These are phyloP conservation scores for Ophonus ardosiacus DNA, from an alignment of 2,888 invertebrate genomes.

Conservation along the genomic window DNA sequence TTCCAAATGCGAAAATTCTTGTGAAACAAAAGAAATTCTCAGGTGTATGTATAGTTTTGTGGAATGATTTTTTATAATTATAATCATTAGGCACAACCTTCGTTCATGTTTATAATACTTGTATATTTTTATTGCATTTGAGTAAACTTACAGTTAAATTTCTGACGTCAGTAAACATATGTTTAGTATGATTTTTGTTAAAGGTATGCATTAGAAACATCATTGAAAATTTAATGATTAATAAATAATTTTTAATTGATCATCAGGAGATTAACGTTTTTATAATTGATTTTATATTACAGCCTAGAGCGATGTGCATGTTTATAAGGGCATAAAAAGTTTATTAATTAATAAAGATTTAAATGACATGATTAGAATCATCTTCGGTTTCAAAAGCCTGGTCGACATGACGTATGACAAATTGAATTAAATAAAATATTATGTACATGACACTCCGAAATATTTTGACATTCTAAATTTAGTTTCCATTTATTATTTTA, in stretches of 20 bases:
- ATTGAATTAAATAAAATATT: slow-evolving; percentile 35
- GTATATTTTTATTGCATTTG: slow-evolving; percentile 42
- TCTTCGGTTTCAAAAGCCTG: not conserved
- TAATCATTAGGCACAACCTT: slow-evolving; percentile 15
- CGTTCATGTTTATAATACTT: slow-evolving; percentile 24
- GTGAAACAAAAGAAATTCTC: slow-evolving; percentile 38
- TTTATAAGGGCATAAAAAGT: slow-evolving; percentile 45
- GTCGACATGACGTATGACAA: slow-evolving; percentile 25
- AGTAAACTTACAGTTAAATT: slow-evolving; percentile 26
- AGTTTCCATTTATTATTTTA: not conserved
- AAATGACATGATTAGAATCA: slow-evolving; percentile 34
- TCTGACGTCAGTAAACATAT: slow-evolving; percentile 37
- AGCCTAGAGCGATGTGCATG: not conserved
- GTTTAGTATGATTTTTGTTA: slow-evolving; percentile 29
- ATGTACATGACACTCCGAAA: not conserved
- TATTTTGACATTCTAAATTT: not conserved
- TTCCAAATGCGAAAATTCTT: not conserved
- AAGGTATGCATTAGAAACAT: slow-evolving; percentile 31
- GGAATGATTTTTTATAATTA: slow-evolving; percentile 49
- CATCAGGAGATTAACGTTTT: slow-evolving; percentile 28
- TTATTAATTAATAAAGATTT: slow-evolving; percentile 46
- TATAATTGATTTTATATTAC: slow-evolving; percentile 43
- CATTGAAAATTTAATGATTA: slow-evolving; percentile 32
- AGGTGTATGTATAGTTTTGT: slow-evolving; percentile 27
- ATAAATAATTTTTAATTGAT: slow-evolving; percentile 49